These are phyloP conservation scores for Procambarus virginalis DNA, from an alignment of 1,140 invertebrate species.

Conservation along the genomic window DNA sequence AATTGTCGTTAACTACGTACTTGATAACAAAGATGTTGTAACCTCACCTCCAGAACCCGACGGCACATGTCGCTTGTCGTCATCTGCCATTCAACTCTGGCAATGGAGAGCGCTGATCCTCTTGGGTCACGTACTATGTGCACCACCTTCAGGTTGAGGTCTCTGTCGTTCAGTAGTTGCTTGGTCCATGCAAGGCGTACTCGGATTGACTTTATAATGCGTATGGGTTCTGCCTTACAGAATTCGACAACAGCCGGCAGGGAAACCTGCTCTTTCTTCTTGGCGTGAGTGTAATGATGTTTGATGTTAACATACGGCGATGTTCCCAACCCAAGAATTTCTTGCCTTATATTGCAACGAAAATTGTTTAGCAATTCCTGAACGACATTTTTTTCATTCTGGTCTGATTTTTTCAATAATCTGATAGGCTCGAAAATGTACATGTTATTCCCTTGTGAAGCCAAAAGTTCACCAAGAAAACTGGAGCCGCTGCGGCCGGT, in stretches of 20 bases:
- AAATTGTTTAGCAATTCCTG: background rate
- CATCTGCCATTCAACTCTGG: background rate
- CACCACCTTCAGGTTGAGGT: background rate
- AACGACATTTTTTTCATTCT: background rate
- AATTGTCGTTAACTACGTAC: too few relatives aligned
- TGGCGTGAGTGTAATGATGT: background rate
- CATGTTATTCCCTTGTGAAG: slow-evolving; percentile 35
- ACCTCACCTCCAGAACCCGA: background rate
- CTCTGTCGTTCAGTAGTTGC: background rate
- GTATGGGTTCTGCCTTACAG: background rate
- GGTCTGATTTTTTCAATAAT: background rate
- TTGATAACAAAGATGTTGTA: background rate
- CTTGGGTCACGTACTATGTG: background rate
- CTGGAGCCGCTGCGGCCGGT: slow-evolving; percentile 34
- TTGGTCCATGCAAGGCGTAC: background rate
- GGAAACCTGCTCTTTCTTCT: background rate
- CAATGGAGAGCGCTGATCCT: background rate
- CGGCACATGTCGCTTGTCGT: background rate
- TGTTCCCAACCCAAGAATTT: background rate
- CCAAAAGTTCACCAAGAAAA: slow-evolving; percentile 36
- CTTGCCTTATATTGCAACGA: background rate
- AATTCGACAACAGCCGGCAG: background rate
- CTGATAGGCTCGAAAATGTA: slow-evolving; percentile 45
- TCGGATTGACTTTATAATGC: background rate
- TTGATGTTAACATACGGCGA: background rate